Conservation (phyloP, 2,888 invertebrate species). For the Acanthosepion lycidas region DNA sequence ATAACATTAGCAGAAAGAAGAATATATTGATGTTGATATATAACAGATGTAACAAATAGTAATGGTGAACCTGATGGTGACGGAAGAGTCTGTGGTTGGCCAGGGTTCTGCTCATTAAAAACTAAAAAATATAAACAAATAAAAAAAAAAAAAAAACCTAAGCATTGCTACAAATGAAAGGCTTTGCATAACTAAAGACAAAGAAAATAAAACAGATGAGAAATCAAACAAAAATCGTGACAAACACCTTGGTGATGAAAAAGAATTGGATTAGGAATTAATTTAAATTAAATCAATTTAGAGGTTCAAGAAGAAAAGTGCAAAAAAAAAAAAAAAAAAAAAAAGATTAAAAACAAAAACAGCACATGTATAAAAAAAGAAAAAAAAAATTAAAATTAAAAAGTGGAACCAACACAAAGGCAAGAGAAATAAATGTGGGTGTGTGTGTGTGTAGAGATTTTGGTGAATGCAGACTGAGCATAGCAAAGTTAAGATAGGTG, state of each 20-base stretch:
- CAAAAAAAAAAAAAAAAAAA: no score
- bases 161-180: slow-evolving; percentile 43
- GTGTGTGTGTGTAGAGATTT: not conserved
- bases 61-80: slow-evolving; percentile 47
- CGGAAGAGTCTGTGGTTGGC: slow-evolving; percentile 37
- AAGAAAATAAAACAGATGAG: not conserved
- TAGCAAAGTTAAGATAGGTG: not conserved
- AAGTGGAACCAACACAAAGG: not conserved
- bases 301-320: not conserved
- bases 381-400: no score
- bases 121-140: slow-evolving; percentile 47
- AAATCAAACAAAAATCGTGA: not conserved
- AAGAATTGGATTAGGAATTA: not conserved
- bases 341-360: no score
- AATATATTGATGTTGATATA: slow-evolving; percentile 22
- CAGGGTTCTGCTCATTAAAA: slow-evolving; percentile 47
- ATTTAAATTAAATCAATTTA: not conserved
- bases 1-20: slow-evolving; percentile 33
- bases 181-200: slow-evolving; percentile 42
- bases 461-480: not conserved
- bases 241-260: not conserved
- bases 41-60: slow-evolving; percentile 44
- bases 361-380: no score
- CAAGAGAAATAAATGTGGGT: not conserved
- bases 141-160: slow-evolving; percentile 43